Evolutionary conservation across 2,113 vertebrate genomes (phyloP).

Genomic region (Hylia prasina): DNA sequence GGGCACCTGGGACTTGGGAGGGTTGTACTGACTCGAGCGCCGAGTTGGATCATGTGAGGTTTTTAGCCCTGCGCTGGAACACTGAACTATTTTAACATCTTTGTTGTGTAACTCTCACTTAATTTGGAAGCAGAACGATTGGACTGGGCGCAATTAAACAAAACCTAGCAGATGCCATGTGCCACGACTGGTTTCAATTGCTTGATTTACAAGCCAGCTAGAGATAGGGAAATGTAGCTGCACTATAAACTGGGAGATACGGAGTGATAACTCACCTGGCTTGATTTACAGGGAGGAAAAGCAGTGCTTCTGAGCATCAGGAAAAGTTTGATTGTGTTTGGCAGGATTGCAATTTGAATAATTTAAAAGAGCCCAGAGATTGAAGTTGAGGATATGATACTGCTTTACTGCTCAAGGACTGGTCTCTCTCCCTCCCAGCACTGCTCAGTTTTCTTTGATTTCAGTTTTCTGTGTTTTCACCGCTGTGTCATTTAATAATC

Average conservation of each 20-base stretch:
- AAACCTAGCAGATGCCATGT: neutral
- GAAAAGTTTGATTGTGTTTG: neutral
- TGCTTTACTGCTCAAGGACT: neutral
- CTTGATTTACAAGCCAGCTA: neutral
- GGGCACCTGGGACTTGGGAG: accelerated
- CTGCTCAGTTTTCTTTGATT: neutral
- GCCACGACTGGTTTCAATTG: neutral
- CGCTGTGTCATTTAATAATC: neutral
- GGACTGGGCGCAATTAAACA: neutral
- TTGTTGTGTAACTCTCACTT: neutral
- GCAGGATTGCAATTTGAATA: neutral
- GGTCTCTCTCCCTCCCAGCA: neutral
- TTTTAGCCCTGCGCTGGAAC: neutral
- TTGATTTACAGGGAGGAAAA: neutral
- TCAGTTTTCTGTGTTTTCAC: neutral
- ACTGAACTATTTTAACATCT: neutral
- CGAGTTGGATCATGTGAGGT: neutral
- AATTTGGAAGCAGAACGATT: neutral
- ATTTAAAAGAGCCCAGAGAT: neutral
- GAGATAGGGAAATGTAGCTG: neutral
- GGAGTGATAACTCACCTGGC: neutral
- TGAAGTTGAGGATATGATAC: neutral
- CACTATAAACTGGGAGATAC: accelerated
- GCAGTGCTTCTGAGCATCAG: neutral
- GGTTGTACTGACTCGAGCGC: neutral